Evolutionary conservation across 2,113 vertebrate species (phyloP).

Genomic region (Oryzias curvinotus): DNA sequence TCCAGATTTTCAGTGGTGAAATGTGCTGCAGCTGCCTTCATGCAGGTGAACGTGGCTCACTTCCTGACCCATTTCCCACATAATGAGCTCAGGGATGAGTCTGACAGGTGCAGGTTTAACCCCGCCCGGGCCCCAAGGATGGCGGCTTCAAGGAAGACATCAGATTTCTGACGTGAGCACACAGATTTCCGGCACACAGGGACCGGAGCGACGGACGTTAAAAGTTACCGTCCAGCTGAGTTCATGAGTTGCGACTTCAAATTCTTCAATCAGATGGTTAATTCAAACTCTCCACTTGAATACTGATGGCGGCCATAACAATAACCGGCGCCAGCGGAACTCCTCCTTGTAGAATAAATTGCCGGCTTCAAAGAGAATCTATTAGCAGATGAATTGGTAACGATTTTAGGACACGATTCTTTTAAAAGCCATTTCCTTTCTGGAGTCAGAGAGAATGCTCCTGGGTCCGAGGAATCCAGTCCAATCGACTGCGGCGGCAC

Average conservation of each 20-base stretch:
- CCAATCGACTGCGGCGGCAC: conserved; percentile 47
- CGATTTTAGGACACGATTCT: conserved; percentile 50
- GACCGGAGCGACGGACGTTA: neutral
- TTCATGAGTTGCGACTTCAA: conserved; percentile 11
- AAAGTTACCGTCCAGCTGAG: conserved; percentile 1
- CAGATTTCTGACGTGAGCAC: conserved; percentile 37
- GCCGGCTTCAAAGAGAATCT: conserved; percentile 55
- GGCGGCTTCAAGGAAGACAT: conserved; percentile 57
- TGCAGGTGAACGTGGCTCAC: conserved; percentile 56
- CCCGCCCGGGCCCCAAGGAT: conserved; percentile 47
- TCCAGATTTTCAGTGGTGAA: neutral
- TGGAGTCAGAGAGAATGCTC: conserved; percentile 34
- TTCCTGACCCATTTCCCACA: conserved; percentile 57
- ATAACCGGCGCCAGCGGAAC: conserved; percentile 17
- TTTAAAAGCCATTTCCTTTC: conserved; percentile 61
- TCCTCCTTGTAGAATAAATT: conserved; percentile 26
- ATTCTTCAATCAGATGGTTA: conserved; percentile 26
- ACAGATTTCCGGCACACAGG: conserved; percentile 23
- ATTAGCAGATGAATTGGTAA: conserved; percentile 54
- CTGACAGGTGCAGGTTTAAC: conserved; percentile 62
- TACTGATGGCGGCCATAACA: conserved; percentile 23
- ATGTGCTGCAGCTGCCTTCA: conserved; percentile 10
- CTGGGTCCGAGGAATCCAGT: conserved; percentile 44
- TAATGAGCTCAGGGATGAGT: conserved; percentile 57
- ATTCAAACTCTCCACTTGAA: conserved; percentile 24